Conservation (phyloP, 1,140 invertebrate genomes). For the Cydia pomonella region DNA sequence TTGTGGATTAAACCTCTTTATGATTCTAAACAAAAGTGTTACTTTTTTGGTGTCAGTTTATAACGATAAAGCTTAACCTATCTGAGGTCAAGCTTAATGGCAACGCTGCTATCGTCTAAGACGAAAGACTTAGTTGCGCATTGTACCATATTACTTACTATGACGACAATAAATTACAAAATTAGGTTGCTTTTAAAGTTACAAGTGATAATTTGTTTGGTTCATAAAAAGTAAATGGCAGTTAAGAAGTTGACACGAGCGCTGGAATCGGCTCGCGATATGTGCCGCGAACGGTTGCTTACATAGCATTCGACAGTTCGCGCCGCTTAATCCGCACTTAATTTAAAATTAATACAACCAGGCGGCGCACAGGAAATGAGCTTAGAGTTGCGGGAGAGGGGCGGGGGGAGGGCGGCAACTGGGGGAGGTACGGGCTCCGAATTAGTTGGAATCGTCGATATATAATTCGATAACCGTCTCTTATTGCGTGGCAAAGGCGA, state of each 20-base stretch:
- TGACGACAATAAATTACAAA: not conserved
- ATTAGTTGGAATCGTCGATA: conserved; percentile 68
- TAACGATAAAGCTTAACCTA: not conserved
- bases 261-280: not conserved
- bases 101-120: not conserved
- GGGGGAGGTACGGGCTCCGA: conserved; percentile 48
- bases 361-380: conserved; percentile 82
- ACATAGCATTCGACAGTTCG: conserved; percentile 45
- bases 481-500: conserved; percentile 35
- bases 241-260: not conserved
- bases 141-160: not conserved
- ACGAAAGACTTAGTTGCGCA: not conserved
- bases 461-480: conserved; percentile 56
- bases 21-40: conserved; percentile 33
- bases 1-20: conserved; percentile 50
- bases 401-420: conserved; percentile 54
- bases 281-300: conserved; percentile 37
- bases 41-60: conserved; percentile 33
- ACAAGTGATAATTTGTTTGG: not conserved
- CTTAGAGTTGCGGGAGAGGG: conserved; percentile 70
- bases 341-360: conserved; percentile 84
- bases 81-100: not conserved
- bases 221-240: not conserved
- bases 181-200: conserved; percentile 31
- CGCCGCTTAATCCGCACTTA: conserved; percentile 80